These are phyloP conservation scores for Baronia brevicornis DNA, from an alignment of 2,888 invertebrate species.

Conservation along the genomic window DNA sequence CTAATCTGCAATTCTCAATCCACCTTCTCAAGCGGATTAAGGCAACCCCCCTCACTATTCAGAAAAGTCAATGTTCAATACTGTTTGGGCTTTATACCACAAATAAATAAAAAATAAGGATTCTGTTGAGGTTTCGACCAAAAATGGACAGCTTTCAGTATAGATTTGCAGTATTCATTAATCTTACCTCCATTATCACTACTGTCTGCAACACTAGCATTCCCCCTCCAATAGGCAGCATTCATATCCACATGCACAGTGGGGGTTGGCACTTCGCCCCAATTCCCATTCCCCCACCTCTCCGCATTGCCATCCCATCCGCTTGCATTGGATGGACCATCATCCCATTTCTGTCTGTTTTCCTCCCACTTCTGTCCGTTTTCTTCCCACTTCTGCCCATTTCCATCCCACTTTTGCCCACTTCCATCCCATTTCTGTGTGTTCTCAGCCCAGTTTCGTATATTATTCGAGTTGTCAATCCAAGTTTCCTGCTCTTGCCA, in stretches of 20 bases:
- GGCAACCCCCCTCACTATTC: too few relatives aligned
- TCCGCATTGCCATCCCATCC: slow-evolving; percentile 42
- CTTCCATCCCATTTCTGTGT: slow-evolving; percentile 44
- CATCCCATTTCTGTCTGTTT: slow-evolving; percentile 41
- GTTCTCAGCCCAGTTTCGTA: slow-evolving; percentile 56
- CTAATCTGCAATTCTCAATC: too few relatives aligned
- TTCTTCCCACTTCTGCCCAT: slow-evolving; percentile 46
- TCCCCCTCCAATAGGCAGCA: slow-evolving; percentile 60
- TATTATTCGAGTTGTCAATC: slow-evolving; percentile 45
- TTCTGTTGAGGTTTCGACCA: too few relatives aligned
- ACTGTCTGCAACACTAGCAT: slow-evolving; percentile 62
- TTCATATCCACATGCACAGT: slow-evolving; percentile 64
- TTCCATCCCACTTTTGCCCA: slow-evolving; percentile 41
- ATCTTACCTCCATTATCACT: slow-evolving; percentile 66
- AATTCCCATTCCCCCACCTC: slow-evolving; percentile 50
- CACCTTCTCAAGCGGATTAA: too few relatives aligned
- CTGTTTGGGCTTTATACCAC: too few relatives aligned
- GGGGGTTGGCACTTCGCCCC: slow-evolving; percentile 62
- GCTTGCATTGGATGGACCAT: slow-evolving; percentile 41
- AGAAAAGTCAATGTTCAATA: too few relatives aligned
- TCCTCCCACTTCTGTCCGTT: slow-evolving; percentile 39
- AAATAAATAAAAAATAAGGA: too few relatives aligned
- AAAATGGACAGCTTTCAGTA: background rate
- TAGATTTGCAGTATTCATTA: background rate
- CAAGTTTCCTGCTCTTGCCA: slow-evolving; percentile 50